phyloP scores from a whole-genome alignment of 2,113 vertebrate species.

The Alexandromys fortis region DNA sequence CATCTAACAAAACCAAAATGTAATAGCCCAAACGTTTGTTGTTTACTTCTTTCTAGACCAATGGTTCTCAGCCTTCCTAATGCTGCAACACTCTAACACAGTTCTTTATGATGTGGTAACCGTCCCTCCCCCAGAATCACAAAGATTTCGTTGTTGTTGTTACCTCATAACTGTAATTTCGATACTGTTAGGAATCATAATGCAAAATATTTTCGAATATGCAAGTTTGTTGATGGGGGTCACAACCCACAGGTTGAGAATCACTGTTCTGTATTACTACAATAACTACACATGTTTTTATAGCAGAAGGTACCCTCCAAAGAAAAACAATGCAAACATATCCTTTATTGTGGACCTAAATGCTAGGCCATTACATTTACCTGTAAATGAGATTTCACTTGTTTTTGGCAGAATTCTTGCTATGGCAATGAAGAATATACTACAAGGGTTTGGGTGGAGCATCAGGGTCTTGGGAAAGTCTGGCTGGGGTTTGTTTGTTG shows the following conservation, averaged over 20 bases:
- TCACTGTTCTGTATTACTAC: not conserved
- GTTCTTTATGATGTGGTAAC: too few relatives aligned
- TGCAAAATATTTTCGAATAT: not conserved
- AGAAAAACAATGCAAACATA: slow-evolving; percentile 14
- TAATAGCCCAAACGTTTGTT: not conserved
- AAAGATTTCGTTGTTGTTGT: not conserved
- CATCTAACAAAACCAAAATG: not conserved
- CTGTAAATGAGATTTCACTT: slow-evolving; percentile 34
- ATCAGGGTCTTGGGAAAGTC: not conserved
- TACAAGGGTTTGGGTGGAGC: not conserved
- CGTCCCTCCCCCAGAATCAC: too few relatives aligned
- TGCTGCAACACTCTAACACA: not conserved
- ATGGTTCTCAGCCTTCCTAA: not conserved
- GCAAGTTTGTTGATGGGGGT: not conserved
- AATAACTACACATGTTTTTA: not conserved
- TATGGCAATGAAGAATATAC: not conserved
- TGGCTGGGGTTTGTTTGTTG: not conserved
- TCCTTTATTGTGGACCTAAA: not conserved
- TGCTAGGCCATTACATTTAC: not conserved
- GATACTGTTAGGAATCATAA: not conserved
- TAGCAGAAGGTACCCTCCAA: not conserved
- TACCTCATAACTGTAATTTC: not conserved
- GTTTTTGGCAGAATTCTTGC: not conserved
- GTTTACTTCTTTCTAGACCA: not conserved
- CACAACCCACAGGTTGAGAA: not conserved